Evolutionary conservation across 2,888 invertebrate species (phyloP).

Genomic region (Philereme transversata): DNA sequence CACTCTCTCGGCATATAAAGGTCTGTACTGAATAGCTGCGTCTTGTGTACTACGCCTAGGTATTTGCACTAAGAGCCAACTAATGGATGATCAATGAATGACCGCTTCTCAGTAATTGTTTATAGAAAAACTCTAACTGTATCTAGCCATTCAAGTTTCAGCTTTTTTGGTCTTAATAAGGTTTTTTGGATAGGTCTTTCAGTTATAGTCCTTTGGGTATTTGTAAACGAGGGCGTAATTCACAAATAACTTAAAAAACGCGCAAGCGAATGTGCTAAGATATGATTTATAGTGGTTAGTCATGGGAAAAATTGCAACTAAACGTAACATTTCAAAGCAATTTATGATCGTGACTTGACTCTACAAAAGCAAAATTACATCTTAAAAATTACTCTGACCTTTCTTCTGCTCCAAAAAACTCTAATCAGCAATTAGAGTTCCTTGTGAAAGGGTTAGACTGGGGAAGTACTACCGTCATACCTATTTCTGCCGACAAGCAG

Average conservation of each 20-base stretch:
- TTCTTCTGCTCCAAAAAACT: not conserved
- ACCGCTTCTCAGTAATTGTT: not conserved
- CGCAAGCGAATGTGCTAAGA: too few species aligned
- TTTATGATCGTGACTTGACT: not conserved
- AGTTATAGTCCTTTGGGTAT: too few species aligned
- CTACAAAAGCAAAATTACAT: not conserved
- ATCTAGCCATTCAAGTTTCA: too few species aligned
- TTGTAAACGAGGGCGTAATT: too few species aligned
- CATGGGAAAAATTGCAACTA: too few species aligned
- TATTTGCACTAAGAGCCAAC: slow-evolving; percentile 6
- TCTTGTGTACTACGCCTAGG: slow-evolving; percentile 2
- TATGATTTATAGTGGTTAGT: too few species aligned
- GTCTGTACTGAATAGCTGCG: slow-evolving; percentile 1
- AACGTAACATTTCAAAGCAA: not conserved
- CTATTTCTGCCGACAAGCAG: too few species aligned
- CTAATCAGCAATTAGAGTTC: not conserved
- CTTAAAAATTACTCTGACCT: not conserved
- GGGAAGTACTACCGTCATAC: too few species aligned
- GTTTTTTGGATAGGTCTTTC: too few species aligned
- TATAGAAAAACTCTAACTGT: not conserved
- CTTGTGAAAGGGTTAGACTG: too few species aligned
- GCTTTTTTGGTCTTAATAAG: too few species aligned
- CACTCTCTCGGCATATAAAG: not conserved
- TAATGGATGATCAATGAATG: slow-evolving; percentile 10
- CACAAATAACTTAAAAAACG: too few species aligned